Percentiles rank a stretch among this genome's conserved stretches.
Conservation (phyloP, 2,113 vertebrate genomes). For the Romanogobio albipinnatus region DNA sequence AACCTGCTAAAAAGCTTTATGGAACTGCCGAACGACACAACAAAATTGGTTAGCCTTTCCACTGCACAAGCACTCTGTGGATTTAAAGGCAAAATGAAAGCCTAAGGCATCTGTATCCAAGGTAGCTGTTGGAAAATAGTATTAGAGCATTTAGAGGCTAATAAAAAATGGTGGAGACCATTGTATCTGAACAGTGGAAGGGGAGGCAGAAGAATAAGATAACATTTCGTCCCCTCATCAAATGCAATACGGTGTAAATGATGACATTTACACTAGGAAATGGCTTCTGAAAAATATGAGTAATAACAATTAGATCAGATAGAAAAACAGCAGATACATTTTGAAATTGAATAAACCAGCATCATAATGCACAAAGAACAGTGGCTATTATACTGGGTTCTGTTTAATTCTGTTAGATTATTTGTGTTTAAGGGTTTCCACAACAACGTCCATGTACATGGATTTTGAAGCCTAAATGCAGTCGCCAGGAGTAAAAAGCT, state of each 20-base stretch:
- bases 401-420: too few species aligned
- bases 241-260: not conserved
- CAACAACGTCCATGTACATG: too few species aligned
- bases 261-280: not conserved
- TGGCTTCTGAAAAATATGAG: not conserved
- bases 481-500: too few species aligned
- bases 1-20: not conserved
- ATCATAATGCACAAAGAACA: not conserved
- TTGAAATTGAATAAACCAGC: not conserved
- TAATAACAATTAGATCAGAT: not conserved
- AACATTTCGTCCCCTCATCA: not conserved
- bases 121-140: not conserved
- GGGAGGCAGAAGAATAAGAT: not conserved
- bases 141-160: slow-evolving; percentile 21
- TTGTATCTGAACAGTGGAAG: not conserved
- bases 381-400: not conserved
- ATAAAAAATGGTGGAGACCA: not conserved
- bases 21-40: not conserved
- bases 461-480: too few species aligned
- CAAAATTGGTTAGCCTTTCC: not conserved
- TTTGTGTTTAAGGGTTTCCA: too few species aligned
- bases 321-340: not conserved
- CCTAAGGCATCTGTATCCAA: slow-evolving; percentile 12
- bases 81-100: not conserved
- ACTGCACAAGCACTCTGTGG: not conserved